phyloP scores from a whole-genome alignment of 1,140 invertebrate species.

The Habropoda laboriosa region DNA sequence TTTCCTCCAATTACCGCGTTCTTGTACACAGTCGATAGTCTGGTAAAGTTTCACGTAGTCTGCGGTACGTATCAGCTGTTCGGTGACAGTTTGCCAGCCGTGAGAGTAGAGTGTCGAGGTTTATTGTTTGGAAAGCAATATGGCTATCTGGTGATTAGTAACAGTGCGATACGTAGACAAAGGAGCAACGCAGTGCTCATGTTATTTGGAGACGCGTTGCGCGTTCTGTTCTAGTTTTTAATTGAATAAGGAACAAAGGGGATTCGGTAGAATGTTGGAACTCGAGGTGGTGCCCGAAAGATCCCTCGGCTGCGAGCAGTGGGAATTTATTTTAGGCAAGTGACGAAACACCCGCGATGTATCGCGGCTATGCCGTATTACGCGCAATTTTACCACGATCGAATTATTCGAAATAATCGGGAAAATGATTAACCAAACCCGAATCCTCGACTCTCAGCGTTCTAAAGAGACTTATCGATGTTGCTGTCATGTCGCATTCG shows the following conservation, averaged over 20 bases:
- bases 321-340: slow-evolving; percentile 98
- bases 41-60: background rate
- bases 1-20: background rate
- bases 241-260: slow-evolving; percentile 29
- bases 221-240: slow-evolving; percentile 46
- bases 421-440: background rate
- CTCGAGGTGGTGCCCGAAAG: slow-evolving; percentile 97
- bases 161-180: slow-evolving; percentile 70
- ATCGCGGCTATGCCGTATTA: slow-evolving; percentile 60
- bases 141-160: slow-evolving; percentile 77
- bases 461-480: slow-evolving; percentile 20
- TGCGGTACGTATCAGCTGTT: slow-evolving; percentile 77
- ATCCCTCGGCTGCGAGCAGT: slow-evolving; percentile 97
- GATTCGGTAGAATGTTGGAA: slow-evolving; percentile 90
- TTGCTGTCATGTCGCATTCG: slow-evolving; percentile 11
- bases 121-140: slow-evolving; percentile 77
- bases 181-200: slow-evolving; percentile 78
- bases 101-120: slow-evolving; percentile 63
- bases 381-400: slow-evolving; percentile 53
- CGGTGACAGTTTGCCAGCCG: slow-evolving; percentile 78
- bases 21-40: background rate
- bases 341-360: slow-evolving; percentile 72
- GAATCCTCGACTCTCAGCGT: background rate
- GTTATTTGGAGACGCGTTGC: slow-evolving; percentile 67
- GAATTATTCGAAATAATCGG: background rate